A percentile compares a stretch with the other conserved stretches of the same genome.
Evolutionary conservation across 2,797 vertebrate species (phyloP).

Genomic region (Trichosurus vulpecula): DNA sequence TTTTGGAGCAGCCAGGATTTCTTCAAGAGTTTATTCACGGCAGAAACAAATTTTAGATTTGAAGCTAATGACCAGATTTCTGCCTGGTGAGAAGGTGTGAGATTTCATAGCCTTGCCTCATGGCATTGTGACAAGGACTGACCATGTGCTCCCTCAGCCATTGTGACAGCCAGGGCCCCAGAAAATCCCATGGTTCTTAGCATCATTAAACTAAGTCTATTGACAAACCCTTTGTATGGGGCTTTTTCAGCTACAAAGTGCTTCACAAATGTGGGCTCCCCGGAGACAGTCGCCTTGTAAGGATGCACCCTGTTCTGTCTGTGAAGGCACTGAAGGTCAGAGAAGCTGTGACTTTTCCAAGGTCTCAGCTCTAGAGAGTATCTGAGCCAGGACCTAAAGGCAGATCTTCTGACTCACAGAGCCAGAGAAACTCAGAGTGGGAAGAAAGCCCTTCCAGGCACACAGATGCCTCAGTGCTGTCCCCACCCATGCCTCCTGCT

Average conservation of each 20-base stretch:
- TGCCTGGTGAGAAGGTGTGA: background rate
- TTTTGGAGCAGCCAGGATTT: accelerated
- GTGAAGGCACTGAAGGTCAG: background rate
- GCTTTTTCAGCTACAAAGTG: too few relatives aligned
- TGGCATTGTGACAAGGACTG: too few relatives aligned
- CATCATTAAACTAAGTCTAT: background rate
- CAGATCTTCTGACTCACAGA: background rate
- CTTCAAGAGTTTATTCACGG: background rate
- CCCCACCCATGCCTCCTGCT: background rate
- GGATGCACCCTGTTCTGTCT: background rate
- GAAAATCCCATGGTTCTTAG: accelerated
- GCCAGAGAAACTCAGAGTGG: background rate
- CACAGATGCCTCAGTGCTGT: background rate
- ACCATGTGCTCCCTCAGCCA: too few relatives aligned
- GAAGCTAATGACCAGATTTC: too few relatives aligned
- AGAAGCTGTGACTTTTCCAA: background rate
- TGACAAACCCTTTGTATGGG: background rate
- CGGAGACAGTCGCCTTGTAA: background rate
- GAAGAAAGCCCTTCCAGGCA: background rate
- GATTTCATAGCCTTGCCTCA: background rate
- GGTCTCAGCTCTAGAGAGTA: background rate
- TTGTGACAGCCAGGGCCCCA: background rate
- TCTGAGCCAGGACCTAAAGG: background rate
- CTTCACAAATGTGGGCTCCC: too few relatives aligned
- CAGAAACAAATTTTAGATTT: background rate